Percentiles rank a stretch among this genome's conserved stretches.
These are phyloP conservation scores for Drosophila picticornis DNA, from an alignment of 2,888 invertebrate genomes.

Conservation along the genomic window DNA sequence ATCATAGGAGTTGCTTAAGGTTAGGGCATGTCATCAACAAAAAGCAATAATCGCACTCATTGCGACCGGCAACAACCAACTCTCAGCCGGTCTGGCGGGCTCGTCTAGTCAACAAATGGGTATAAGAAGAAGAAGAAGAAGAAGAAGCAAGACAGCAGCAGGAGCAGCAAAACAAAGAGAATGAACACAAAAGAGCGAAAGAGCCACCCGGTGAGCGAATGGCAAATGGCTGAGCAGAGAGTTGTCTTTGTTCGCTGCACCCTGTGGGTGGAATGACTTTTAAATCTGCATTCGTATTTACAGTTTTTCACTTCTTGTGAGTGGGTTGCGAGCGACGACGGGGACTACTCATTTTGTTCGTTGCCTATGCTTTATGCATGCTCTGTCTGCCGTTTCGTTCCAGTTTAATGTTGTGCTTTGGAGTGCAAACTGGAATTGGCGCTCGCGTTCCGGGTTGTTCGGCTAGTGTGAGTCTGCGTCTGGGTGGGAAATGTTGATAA, in stretches of 20 bases:
- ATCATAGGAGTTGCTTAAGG: neutral
- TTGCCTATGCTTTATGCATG: slow-evolving; percentile 46
- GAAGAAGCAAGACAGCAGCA: neutral
- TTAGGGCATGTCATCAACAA: slow-evolving; percentile 39
- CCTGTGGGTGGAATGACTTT: slow-evolving; percentile 51
- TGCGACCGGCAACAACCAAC: slow-evolving; percentile 40
- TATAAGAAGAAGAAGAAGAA: slow-evolving; percentile 12
- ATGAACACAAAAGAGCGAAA: slow-evolving; percentile 22
- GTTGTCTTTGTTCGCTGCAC: slow-evolving; percentile 40
- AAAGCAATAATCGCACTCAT: slow-evolving; percentile 10
- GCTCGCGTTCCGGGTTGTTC: slow-evolving; percentile 63
- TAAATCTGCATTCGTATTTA: slow-evolving; percentile 20
- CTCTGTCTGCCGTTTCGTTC: slow-evolving; percentile 1
- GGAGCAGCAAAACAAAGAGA: slow-evolving; percentile 34
- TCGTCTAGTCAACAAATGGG: slow-evolving; percentile 41
- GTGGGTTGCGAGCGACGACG: slow-evolving; percentile 19
- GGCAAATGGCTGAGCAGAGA: slow-evolving; percentile 10
- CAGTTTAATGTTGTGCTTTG: slow-evolving; percentile 29
- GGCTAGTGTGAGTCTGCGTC: slow-evolving; percentile 9
- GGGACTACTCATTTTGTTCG: slow-evolving; percentile 1
- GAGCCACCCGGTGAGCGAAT: slow-evolving; percentile 13
- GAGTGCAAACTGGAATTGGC: slow-evolving; percentile 35
- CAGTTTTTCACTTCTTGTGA: neutral
- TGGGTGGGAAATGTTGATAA: slow-evolving; percentile 62
- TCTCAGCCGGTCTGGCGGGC: slow-evolving; percentile 58